Evolutionary conservation across 2,113 vertebrate species (phyloP).

Genomic region (Oryzias curvinotus): DNA sequence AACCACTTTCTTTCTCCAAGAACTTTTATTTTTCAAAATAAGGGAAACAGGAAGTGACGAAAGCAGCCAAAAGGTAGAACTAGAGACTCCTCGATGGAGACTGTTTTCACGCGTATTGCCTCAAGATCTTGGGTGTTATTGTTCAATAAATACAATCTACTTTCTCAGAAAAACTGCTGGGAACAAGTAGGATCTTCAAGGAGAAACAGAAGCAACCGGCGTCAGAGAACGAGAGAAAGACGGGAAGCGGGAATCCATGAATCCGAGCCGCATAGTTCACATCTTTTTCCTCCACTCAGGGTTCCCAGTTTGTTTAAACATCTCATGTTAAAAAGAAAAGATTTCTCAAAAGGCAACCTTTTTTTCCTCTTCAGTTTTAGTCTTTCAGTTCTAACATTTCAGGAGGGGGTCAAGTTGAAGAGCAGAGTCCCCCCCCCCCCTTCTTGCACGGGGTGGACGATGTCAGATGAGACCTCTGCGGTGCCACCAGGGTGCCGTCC

Average conservation of each 20-base stretch:
- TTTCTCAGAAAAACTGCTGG: conserved; percentile 71
- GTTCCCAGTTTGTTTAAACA: conserved; percentile 48
- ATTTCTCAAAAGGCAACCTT: conserved; percentile 72
- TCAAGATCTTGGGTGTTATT: conserved; percentile 57
- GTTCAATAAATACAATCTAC: conserved; percentile 60
- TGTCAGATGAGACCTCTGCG: conserved; percentile 36
- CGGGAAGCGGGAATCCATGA: conserved; percentile 44
- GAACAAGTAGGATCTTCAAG: conserved; percentile 53
- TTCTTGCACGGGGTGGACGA: not conserved
- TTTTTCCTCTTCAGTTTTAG: conserved; percentile 70
- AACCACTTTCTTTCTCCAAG: conserved; percentile 49
- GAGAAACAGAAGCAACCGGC: conserved; percentile 49
- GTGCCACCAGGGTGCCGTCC: conserved; percentile 47
- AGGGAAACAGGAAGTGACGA: conserved; percentile 13
- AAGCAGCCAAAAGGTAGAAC: conserved; percentile 42
- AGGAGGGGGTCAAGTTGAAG: not conserved
- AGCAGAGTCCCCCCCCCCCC: not conserved
- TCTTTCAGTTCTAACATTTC: conserved; percentile 67
- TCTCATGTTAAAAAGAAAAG: conserved; percentile 60
- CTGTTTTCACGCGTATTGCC: conserved; percentile 28
- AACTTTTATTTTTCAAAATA: not conserved
- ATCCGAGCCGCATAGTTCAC: conserved; percentile 29
- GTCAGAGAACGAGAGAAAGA: conserved; percentile 56
- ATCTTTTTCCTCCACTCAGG: conserved; percentile 45
- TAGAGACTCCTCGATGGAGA: conserved; percentile 58